Percentiles rank a stretch among this genome's conserved stretches.
Evolutionary conservation across 2,888 invertebrate species (phyloP).

Genomic region (Mythimna lalbum): DNA sequence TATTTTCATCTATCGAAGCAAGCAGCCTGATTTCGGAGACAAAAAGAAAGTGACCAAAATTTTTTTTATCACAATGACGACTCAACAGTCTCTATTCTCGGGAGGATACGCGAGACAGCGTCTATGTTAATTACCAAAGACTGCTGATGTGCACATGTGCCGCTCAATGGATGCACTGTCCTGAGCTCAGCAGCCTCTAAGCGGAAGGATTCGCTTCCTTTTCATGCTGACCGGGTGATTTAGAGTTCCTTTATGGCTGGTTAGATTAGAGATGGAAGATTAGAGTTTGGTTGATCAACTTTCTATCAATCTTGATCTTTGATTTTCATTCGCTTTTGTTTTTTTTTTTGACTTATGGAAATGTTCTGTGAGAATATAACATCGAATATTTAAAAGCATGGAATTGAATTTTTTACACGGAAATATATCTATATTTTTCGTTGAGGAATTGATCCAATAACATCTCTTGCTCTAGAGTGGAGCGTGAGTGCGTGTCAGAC

Average conservation of each 20-base stretch:
- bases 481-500: too few species aligned
- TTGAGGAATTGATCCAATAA: too few species aligned
- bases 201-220: conserved; percentile 66
- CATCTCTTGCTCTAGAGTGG: too few species aligned
- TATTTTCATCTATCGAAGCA: background rate
- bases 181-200: conserved; percentile 32
- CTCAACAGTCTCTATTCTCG: conserved; percentile 74
- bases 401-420: too few species aligned
- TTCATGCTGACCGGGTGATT: conserved; percentile 39
- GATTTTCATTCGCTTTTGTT: background rate
- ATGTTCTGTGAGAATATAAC: too few species aligned
- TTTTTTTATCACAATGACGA: background rate
- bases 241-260: conserved; percentile 15
- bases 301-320: background rate
- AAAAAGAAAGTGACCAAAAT: background rate
- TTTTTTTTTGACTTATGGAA: background rate
- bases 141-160: conserved; percentile 78
- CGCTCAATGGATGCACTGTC: conserved; percentile 68
- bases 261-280: background rate
- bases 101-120: conserved; percentile 81
- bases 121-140: conserved; percentile 88
- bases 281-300: background rate
- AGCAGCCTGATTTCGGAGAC: background rate
- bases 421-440: too few species aligned
- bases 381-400: too few species aligned